Conservation (phyloP, 2,888 invertebrate genomes). For the Vanessa cardui region DNA sequence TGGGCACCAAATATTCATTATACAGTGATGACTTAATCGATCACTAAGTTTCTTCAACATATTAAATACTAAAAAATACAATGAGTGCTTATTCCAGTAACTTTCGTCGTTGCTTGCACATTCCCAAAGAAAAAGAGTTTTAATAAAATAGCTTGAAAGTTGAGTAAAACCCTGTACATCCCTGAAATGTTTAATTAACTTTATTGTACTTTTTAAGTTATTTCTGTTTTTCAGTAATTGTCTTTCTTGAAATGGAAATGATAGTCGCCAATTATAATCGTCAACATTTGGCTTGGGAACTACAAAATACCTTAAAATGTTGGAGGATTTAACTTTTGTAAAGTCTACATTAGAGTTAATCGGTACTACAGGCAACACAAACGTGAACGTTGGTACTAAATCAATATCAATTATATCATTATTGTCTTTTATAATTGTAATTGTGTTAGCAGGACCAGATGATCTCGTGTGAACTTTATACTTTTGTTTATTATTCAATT, state of each 20-base stretch:
- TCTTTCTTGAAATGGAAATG: constrained; percentile 65
- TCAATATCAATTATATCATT: constrained; percentile 60
- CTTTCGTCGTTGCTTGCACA: constrained; percentile 43
- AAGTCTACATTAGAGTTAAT: constrained; percentile 52
- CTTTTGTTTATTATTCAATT: constrained; percentile 48
- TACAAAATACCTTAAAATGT: constrained; percentile 54
- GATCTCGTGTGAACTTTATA: constrained; percentile 51
- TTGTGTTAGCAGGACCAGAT: constrained; percentile 63
- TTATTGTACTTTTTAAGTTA: constrained; percentile 60
- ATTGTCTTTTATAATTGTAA: constrained; percentile 49
- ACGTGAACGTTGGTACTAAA: constrained; percentile 62
- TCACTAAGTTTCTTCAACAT: constrained; percentile 58
- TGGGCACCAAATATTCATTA: constrained; percentile 62
- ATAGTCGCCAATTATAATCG: constrained; percentile 61
- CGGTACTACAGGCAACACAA: constrained; percentile 54
- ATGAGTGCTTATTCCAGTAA: constrained; percentile 58
- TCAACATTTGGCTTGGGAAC: constrained; percentile 63
- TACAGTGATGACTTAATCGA: constrained; percentile 48
- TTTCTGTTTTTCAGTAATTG: constrained; percentile 52
- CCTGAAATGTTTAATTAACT: constrained; percentile 59
- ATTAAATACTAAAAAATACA: constrained; percentile 54
- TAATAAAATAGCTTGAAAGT: constrained; percentile 65
- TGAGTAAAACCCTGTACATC: constrained; percentile 61
- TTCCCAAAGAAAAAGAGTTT: constrained; percentile 66
- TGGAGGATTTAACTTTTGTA: constrained; percentile 45